Percentiles rank a stretch among this genome's conserved stretches.
Evolutionary conservation across 2,888 invertebrate genomes (phyloP).

Genomic region (Pachliopta kotzebuea): DNA sequence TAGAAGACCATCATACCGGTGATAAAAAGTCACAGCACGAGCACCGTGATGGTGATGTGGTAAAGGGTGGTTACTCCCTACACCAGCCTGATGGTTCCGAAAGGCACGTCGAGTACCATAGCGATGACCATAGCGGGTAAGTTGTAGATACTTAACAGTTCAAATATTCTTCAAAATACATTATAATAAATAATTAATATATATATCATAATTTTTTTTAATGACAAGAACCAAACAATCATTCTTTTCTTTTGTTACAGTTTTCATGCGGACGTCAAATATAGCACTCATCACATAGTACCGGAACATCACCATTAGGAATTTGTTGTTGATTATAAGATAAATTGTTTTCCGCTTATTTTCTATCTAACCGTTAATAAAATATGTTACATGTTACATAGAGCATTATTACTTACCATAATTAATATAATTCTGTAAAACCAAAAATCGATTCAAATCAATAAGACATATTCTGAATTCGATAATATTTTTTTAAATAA

Average conservation of each 20-base stretch:
- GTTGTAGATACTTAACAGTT: conserved; percentile 8
- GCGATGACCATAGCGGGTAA: conserved; percentile 52
- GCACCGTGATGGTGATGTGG: conserved; percentile 44
- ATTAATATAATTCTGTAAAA: too few relatives aligned
- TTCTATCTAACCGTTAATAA: background rate
- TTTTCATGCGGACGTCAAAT: conserved; percentile 67
- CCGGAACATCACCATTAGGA: conserved; percentile 45
- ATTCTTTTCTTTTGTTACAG: conserved; percentile 40
- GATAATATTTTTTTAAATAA: too few relatives aligned
- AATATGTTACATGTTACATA: background rate
- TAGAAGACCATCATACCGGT: conserved; percentile 46
- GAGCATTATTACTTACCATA: background rate
- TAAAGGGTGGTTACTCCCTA: conserved; percentile 44
- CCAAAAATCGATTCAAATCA: too few relatives aligned
- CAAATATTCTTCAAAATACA: too few relatives aligned
- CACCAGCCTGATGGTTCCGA: conserved; percentile 44
- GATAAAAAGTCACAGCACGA: conserved; percentile 48
- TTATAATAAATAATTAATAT: too few relatives aligned
- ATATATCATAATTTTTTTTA: too few relatives aligned
- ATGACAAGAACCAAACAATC: background rate
- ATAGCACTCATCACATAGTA: conserved; percentile 61
- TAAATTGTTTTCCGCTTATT: background rate
- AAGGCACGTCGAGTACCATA: conserved; percentile 43
- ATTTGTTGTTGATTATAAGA: background rate
- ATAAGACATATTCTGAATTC: too few relatives aligned